Evolutionary conservation across 2,797 vertebrate genomes (phyloP), one percentile per base, ranked within the genome.

Genomic region (Columba guinea): DNA sequence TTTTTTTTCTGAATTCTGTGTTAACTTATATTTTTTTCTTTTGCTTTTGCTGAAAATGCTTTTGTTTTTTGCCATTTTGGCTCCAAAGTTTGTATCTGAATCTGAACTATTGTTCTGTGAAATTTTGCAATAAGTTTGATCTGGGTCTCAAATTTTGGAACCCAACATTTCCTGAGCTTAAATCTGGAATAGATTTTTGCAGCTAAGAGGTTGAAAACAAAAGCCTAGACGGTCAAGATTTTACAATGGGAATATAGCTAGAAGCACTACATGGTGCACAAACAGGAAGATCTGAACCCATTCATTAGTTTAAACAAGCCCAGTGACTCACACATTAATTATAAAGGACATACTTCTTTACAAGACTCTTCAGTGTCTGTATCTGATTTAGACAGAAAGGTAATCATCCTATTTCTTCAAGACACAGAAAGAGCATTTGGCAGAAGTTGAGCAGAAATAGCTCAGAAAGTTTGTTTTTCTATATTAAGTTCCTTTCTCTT

Each of bases 121-220:
- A 93, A 79, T 70, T 92, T 73, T 92, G 16, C 35, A 88, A 32
- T 18, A 64, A 44, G 14, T 53, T 91, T 91, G 51, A 78, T 79
- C 59, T 78, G 73, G 41, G 62, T 75, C 59, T 58, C 65, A 90
- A 84, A 64, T 84, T 81, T 68, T 75, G 39, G 22, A 91, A 63
- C 37, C 6, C 39, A 69, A 44, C 77, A 41, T 48, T 77, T 81
- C 10, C 41, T 68, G 28, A 73, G 16, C 23, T 87, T 78, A 89
- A 94, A 82, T 68, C 41, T 91, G 89, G 67, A 87, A 89, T 53
- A 28, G 46, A 64, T 87, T 95, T 93, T 93, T 95, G n/a, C 77
- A 65, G 12, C 34, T 51, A 59, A 93, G 69, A 89, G 8, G 13
- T 26, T 70, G 62, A 94, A 94, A 89, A 91, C 46, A 87, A 85